A percentile compares a stretch with the other conserved stretches of the same genome.
phyloP scores from a whole-genome alignment of 1,140 invertebrate species.

The Drosophila serrata region DNA sequence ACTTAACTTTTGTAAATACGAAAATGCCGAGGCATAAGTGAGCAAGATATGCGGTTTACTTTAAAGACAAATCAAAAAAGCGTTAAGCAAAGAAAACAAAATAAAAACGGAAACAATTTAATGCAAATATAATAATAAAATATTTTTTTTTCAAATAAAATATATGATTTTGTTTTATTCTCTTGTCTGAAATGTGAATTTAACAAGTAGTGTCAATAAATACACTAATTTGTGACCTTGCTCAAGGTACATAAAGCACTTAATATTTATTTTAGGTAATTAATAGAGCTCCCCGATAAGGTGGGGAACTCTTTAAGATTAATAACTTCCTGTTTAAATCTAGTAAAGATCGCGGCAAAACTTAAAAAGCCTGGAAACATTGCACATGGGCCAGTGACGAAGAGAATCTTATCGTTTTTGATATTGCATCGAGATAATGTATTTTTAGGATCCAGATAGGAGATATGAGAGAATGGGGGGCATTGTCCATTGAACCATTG shows the following conservation, averaged over 20 bases:
- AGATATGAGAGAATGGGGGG: constrained; percentile 3
- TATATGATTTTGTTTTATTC: background rate
- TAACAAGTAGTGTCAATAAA: background rate
- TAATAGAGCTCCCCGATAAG: constrained; percentile 9
- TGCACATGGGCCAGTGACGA: constrained; percentile 2
- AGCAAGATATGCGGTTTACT: constrained; percentile 39
- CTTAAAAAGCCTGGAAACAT: constrained; percentile 4
- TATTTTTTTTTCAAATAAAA: constrained; percentile 50
- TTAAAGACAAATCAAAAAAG: constrained; percentile 60
- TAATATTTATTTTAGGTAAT: background rate
- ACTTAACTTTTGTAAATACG: constrained; percentile 68
- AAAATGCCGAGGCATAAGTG: constrained; percentile 14
- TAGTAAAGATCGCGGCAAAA: background rate
- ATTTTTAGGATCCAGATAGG: constrained; percentile 12
- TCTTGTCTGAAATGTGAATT: background rate
- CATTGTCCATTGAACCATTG: constrained; percentile 10
- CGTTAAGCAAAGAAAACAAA: constrained; percentile 11
- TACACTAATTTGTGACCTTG: background rate
- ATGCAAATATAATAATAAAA: constrained; percentile 52
- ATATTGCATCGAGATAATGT: constrained; percentile 32
- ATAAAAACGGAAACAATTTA: constrained; percentile 32
- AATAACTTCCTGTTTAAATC: constrained; percentile 20
- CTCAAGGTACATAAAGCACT: constrained; percentile 1
- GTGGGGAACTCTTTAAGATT: constrained; percentile 15
- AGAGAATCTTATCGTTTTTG: constrained; percentile 29